A percentile compares a stretch with the other conserved stretches of the same genome.
phyloP scores from a whole-genome alignment of 1,140 invertebrate species.

The Zaprionus inermis region DNA sequence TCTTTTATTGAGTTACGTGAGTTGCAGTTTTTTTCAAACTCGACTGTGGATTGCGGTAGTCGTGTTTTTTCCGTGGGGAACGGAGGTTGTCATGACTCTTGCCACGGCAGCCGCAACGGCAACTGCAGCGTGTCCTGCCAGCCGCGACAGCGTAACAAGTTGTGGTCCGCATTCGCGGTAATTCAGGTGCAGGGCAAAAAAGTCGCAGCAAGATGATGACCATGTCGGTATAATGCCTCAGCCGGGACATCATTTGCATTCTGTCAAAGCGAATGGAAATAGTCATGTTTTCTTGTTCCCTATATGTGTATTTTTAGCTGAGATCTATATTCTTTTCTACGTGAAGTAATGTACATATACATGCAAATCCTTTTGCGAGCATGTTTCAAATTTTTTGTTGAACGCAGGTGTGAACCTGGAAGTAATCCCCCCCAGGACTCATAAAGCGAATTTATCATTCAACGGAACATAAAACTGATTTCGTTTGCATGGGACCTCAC shows the following conservation, averaged over 20 bases:
- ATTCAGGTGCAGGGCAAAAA: background rate
- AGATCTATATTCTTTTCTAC: slow-evolving; percentile 1
- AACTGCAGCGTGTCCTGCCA: background rate
- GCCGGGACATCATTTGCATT: background rate
- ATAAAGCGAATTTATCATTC: slow-evolving; percentile 56
- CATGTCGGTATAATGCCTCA: background rate
- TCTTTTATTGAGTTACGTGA: slow-evolving; percentile 53
- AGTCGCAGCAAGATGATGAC: slow-evolving; percentile 9
- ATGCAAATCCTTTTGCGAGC: slow-evolving; percentile 43
- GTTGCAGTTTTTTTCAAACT: slow-evolving; percentile 21
- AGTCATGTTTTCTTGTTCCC: background rate
- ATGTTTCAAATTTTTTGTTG: slow-evolving; percentile 1
- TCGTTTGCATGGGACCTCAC: slow-evolving; percentile 12
- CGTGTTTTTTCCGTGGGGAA: too few relatives aligned
- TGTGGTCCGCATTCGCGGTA: background rate
- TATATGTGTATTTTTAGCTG: slow-evolving; percentile 10
- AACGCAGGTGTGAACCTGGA: slow-evolving; percentile 47
- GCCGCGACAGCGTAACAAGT: slow-evolving; percentile 17
- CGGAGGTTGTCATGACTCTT: background rate
- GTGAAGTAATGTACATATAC: slow-evolving; percentile 10
- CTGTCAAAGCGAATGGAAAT: background rate
- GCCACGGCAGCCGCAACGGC: background rate
- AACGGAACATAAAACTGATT: slow-evolving; percentile 47
- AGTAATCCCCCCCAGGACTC: slow-evolving; percentile 45
- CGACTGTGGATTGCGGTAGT: background rate